phyloP scores from a whole-genome alignment of 2,888 invertebrate species.

The Oxystoma pomonae region DNA sequence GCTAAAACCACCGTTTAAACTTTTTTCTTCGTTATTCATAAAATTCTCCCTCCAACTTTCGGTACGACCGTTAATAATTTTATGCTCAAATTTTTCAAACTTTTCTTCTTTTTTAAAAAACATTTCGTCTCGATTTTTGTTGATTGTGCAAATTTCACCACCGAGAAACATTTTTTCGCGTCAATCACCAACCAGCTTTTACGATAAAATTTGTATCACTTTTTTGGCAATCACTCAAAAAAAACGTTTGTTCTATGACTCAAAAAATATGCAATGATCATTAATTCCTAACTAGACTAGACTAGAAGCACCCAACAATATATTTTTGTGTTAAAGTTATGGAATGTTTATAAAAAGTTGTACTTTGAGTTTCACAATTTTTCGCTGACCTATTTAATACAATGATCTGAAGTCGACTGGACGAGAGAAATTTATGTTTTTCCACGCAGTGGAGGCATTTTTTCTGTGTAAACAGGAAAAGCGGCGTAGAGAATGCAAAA shows the following conservation, averaged over 20 bases:
- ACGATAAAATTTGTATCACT: background rate
- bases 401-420: background rate
- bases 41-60: background rate
- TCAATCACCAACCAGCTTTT: conserved; percentile 19
- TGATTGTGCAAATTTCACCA: conserved; percentile 39
- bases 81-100: conserved; percentile 18
- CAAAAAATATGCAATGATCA: background rate
- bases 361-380: background rate
- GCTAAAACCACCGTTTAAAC: background rate
- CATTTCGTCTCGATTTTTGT: conserved; percentile 22
- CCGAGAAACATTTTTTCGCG: conserved; percentile 41
- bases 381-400: background rate
- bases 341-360: too few species aligned
- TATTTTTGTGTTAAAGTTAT: too few species aligned
- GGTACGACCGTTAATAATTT: background rate
- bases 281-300: too few species aligned
- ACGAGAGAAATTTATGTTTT: background rate
- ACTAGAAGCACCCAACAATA: too few species aligned
- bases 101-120: conserved; percentile 5
- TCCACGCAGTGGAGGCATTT: background rate
- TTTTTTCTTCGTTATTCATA: background rate
- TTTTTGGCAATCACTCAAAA: conserved; percentile 24
- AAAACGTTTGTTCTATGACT: background rate
- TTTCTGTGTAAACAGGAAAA: background rate
- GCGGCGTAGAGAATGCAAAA: background rate